A percentile compares a stretch with the other conserved stretches of the same genome.
Conservation (phyloP, 2,113 vertebrate genomes). For the Porphyrio hochstetteri region DNA sequence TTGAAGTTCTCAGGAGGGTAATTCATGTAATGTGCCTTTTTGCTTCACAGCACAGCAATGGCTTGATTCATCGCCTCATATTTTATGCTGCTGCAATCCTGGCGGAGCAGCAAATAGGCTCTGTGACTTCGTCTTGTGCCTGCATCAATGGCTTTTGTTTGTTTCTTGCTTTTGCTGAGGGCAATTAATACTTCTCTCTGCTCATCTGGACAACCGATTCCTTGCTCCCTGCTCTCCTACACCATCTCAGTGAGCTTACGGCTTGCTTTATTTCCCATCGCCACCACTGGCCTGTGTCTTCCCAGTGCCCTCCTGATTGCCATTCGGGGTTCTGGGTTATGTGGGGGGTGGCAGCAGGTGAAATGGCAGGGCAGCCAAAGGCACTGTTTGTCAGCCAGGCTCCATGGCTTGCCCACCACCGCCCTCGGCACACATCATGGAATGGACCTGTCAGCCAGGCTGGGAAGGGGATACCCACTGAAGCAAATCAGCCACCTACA, state of each 20-base stretch:
- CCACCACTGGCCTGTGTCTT: background rate
- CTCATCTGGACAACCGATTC: background rate
- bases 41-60: constrained; percentile 1
- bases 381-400: background rate
- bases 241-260: background rate
- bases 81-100: background rate
- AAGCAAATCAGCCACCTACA: background rate
- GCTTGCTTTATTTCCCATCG: background rate
- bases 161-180: background rate
- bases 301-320: background rate
- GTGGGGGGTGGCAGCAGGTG: background rate
- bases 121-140: background rate
- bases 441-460: background rate
- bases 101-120: background rate
- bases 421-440: accelerated
- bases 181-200: constrained; percentile 11
- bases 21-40: background rate
- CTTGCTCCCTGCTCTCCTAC: background rate
- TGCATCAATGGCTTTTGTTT: constrained; percentile 16
- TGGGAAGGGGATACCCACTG: background rate
- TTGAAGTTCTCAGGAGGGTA: constrained; percentile 29
- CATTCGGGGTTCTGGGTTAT: background rate
- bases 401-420: accelerated
- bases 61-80: constrained; percentile 21
- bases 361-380: background rate